A percentile compares a stretch with the other conserved stretches of the same genome.
Evolutionary conservation across 1,140 invertebrate species (phyloP).

Genomic region (Papilio polytes): DNA sequence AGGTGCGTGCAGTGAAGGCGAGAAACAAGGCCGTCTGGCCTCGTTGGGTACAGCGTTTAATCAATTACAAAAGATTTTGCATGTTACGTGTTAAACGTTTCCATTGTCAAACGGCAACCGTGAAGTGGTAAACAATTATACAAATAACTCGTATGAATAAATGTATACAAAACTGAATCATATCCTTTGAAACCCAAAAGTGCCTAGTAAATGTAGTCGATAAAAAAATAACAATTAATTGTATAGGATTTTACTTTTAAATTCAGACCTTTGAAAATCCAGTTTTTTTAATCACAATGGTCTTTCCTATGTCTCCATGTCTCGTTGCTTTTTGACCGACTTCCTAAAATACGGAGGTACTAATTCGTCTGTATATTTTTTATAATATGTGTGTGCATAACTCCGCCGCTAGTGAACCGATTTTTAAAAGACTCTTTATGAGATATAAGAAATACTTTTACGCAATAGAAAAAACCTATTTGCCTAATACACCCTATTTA

Average conservation of each 20-base stretch:
- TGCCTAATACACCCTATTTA: neutral
- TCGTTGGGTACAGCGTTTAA: constrained; percentile 13
- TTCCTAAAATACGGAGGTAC: too few species aligned
- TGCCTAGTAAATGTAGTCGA: too few species aligned
- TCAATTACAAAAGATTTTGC: constrained; percentile 34
- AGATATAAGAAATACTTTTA: neutral
- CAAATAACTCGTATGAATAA: neutral
- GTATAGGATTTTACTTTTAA: too few species aligned
- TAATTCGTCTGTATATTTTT: too few species aligned
- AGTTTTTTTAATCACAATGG: too few species aligned
- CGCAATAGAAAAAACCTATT: constrained; percentile 1
- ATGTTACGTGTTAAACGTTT: constrained; percentile 24
- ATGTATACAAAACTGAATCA: neutral
- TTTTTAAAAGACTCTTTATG: too few species aligned
- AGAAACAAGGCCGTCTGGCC: constrained; percentile 27
- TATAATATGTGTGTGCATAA: too few species aligned
- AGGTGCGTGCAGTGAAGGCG: constrained; percentile 27
- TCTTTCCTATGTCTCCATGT: too few species aligned
- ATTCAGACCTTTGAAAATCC: too few species aligned
- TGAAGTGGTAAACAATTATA: constrained; percentile 15
- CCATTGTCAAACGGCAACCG: constrained; percentile 27
- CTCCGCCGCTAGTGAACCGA: too few species aligned
- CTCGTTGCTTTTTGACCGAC: too few species aligned
- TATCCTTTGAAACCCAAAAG: neutral
- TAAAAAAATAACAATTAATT: too few species aligned